Evolutionary conservation across 1,140 invertebrate genomes (phyloP).

Genomic region (Venturia canescens): DNA sequence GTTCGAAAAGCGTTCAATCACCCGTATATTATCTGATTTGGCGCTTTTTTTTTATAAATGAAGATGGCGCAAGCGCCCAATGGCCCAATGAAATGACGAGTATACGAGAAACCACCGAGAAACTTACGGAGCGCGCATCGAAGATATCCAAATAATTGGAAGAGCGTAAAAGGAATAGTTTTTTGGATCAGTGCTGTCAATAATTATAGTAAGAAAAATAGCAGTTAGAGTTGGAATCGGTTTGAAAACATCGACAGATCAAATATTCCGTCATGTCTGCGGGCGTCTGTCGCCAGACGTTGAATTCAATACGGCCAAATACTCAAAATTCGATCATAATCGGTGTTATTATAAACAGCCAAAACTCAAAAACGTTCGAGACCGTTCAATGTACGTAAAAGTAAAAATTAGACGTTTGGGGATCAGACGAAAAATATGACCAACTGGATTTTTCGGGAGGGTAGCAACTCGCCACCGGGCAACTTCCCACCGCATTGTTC

Average conservation of each 20-base stretch:
- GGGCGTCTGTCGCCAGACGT: slow-evolving; percentile 61
- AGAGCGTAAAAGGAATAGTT: background rate
- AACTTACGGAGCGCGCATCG: background rate
- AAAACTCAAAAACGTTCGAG: slow-evolving; percentile 69
- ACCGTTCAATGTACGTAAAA: slow-evolving; percentile 64
- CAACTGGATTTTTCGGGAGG: background rate
- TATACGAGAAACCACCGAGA: no score
- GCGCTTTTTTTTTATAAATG: background rate
- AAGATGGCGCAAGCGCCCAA: background rate
- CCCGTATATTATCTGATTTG: background rate
- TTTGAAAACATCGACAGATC: background rate
- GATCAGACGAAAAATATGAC: background rate
- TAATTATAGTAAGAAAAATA: background rate
- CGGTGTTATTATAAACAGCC: slow-evolving; percentile 70
- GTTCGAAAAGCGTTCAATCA: background rate
- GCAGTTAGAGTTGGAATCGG: background rate
- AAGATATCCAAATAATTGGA: background rate
- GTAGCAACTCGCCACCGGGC: no score
- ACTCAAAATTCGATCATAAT: slow-evolving; percentile 71
- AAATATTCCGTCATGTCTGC: slow-evolving; percentile 64
- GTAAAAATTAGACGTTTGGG: background rate
- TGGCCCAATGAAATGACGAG: background rate
- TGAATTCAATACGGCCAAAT: slow-evolving; percentile 64
- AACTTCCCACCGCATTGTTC: no score
- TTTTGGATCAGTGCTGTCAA: background rate